A percentile compares a stretch with the other conserved stretches of the same genome.
These are phyloP conservation scores for Stenodema calcarata DNA, from an alignment of 2,888 invertebrate species.

Conservation along the genomic window DNA sequence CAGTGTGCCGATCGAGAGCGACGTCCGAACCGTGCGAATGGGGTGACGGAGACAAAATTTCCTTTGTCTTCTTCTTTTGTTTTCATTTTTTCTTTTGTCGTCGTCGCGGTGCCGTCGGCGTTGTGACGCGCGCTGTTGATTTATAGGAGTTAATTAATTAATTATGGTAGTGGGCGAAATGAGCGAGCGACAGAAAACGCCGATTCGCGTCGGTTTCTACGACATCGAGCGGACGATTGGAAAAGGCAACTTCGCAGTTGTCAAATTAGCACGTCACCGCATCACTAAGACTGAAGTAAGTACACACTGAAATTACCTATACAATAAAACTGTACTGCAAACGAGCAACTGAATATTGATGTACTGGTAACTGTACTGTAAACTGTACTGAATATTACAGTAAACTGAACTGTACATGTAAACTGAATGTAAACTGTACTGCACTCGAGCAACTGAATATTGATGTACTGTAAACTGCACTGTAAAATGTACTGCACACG, in stretches of 20 bases:
- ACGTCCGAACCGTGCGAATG: not conserved
- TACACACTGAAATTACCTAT: not conserved
- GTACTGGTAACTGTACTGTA: no score
- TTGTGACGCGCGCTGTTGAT: not conserved
- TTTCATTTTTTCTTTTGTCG: no score
- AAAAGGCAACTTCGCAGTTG: conserved; percentile 98
- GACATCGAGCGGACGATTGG: conserved; percentile 98
- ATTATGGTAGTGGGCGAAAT: conserved; percentile 59
- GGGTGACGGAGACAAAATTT: not conserved
- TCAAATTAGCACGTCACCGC: conserved; percentile 95
- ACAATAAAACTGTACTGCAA: no score
- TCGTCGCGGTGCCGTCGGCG: not conserved
- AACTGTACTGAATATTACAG: no score
- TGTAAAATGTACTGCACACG: no score
- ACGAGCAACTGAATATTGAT: no score
- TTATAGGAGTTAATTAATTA: not conserved
- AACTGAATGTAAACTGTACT: no score
- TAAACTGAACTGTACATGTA: no score
- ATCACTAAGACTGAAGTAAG: conserved; percentile 98
- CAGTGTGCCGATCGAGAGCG: not conserved
- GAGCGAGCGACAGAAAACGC: conserved; percentile 70
- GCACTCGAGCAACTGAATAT: no score
- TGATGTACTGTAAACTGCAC: no score
- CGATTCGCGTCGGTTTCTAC: conserved; percentile 94
- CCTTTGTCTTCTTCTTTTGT: not conserved